Conservation (phyloP, 2,113 vertebrate species). For the Pheucticus melanocephalus region DNA sequence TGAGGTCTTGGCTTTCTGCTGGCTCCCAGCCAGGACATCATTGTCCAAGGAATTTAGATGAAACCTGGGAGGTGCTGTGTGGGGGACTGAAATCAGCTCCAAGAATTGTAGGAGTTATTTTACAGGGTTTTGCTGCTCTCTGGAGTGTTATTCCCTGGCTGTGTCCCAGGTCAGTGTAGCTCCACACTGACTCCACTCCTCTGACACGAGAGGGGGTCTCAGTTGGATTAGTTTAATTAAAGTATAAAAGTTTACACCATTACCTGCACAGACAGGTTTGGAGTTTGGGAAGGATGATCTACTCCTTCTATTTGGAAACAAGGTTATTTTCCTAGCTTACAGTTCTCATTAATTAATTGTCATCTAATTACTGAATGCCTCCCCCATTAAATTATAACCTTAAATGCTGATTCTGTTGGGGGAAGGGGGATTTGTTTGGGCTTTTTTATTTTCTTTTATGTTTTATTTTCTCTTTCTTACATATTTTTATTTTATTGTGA, state of each 20-base stretch:
- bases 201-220: background rate
- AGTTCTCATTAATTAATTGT: background rate
- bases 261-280: background rate
- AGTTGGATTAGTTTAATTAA: background rate
- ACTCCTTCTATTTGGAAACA: background rate
- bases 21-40: accelerated
- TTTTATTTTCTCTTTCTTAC: background rate
- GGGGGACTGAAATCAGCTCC: background rate
- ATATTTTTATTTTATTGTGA: background rate
- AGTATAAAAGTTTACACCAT: background rate
- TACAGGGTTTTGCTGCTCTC: background rate
- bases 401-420: background rate
- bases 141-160: background rate
- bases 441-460: background rate
- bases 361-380: background rate
- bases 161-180: background rate
- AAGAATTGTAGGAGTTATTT: background rate
- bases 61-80: background rate
- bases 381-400: background rate
- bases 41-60: background rate
- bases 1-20: background rate
- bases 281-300: background rate
- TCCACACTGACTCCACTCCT: background rate
- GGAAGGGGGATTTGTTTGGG: accelerated
- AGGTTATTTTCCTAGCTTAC: background rate